phyloP scores from a whole-genome alignment of 2,113 vertebrate species.

The Antechinus stuartii region DNA sequence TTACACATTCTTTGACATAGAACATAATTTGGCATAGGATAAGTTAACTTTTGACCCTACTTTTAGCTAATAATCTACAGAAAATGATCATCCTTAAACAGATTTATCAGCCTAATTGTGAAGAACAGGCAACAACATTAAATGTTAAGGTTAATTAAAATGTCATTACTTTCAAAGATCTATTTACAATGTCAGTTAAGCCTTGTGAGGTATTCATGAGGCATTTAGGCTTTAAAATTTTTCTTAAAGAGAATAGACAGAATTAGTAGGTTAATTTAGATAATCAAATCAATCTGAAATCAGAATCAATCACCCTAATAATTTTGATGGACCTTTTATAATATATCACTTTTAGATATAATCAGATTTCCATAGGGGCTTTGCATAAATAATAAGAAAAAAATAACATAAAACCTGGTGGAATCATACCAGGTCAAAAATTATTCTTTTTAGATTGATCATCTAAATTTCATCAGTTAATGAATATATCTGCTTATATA shows the following conservation, averaged over 20 bases:
- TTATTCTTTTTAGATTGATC: not conserved
- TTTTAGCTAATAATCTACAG: not conserved
- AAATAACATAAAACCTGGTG: not conserved
- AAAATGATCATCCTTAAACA: not conserved
- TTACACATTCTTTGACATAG: not conserved
- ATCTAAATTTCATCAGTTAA: not conserved
- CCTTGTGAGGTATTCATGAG: slow-evolving; percentile 2
- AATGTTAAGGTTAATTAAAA: not conserved
- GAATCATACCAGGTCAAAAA: not conserved
- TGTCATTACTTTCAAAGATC: not conserved
- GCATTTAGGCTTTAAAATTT: slow-evolving; percentile 7
- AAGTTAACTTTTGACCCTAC: not conserved
- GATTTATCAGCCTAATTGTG: not conserved
- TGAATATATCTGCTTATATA: not conserved
- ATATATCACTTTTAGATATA: not conserved
- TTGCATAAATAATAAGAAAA: not conserved
- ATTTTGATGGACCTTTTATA: slow-evolving; percentile 1
- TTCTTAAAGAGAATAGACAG: slow-evolving; percentile 1
- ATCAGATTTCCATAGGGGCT: not conserved
- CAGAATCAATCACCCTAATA: slow-evolving; percentile 9
- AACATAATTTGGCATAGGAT: not conserved
- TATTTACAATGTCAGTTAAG: not conserved
- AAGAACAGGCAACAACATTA: not conserved
- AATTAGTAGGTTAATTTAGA: not conserved
- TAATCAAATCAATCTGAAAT: slow-evolving; percentile 23